Conservation (phyloP, 2,888 invertebrate genomes). For the Scrobipalpa atriplicella region DNA sequence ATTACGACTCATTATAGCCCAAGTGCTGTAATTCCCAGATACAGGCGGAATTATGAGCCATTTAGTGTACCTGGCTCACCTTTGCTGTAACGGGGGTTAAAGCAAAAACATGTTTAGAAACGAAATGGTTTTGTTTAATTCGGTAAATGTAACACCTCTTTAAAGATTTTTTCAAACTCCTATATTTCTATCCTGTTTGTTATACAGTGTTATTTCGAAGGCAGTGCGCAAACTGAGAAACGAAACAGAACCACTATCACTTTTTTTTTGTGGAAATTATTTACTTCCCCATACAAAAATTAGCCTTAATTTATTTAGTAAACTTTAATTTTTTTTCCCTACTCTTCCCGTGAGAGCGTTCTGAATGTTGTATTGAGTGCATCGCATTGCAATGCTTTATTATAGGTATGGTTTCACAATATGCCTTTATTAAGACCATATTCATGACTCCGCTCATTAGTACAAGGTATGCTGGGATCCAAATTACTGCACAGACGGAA, state of each 20-base stretch:
- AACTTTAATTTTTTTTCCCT: too few species aligned
- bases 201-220: too few species aligned
- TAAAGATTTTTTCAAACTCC: neutral
- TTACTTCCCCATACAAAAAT: too few species aligned
- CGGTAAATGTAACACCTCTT: too few species aligned
- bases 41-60: constrained; percentile 10
- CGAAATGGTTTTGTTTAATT: constrained; percentile 4
- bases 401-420: neutral
- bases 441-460: constrained; percentile 8
- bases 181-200: neutral
- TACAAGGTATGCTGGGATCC: neutral
- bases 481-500: neutral
- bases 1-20: constrained; percentile 13
- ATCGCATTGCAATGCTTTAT: neutral
- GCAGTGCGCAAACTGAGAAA: too few species aligned
- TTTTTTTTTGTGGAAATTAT: too few species aligned
- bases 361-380: too few species aligned
- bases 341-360: too few species aligned
- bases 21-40: neutral
- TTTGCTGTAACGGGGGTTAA: neutral
- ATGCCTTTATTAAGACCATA: neutral
- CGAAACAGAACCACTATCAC: too few species aligned
- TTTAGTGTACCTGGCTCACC: neutral
- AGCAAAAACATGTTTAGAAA: constrained; percentile 9
- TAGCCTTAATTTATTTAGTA: too few species aligned